Evolutionary conservation across 2,888 invertebrate species (phyloP).

Genomic region (Amiota mariae): DNA sequence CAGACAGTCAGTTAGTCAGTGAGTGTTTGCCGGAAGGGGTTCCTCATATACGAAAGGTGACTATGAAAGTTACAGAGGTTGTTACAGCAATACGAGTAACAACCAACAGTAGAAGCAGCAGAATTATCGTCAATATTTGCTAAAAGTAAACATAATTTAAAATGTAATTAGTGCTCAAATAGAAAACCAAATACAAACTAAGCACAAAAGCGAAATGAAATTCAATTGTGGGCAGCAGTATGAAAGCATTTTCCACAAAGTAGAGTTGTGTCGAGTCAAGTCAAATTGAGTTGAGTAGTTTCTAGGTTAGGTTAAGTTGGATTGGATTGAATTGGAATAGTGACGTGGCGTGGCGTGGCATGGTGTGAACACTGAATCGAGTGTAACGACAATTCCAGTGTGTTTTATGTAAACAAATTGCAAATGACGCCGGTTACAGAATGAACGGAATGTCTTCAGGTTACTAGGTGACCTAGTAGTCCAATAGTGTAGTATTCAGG

Average conservation of each 20-base stretch:
- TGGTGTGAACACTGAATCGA: neutral
- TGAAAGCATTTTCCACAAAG: neutral
- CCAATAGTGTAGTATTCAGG: conserved; percentile 33
- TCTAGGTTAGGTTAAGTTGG: neutral
- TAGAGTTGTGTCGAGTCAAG: neutral
- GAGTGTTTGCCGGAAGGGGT: no score
- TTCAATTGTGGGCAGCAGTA: neutral
- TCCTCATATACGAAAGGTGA: no score
- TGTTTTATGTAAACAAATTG: conserved; percentile 20
- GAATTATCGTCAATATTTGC: conserved; percentile 38
- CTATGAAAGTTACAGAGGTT: no score
- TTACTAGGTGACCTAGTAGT: conserved; percentile 70
- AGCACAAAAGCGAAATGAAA: conserved; percentile 24
- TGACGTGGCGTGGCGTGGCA: neutral
- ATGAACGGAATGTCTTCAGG: conserved; percentile 65
- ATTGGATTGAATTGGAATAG: neutral
- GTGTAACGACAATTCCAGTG: neutral
- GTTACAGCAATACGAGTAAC: conserved; percentile 5
- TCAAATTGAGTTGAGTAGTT: neutral
- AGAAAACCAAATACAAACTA: conserved; percentile 55
- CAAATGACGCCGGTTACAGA: conserved; percentile 40
- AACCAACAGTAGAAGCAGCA: conserved; percentile 30
- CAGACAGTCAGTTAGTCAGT: no score
- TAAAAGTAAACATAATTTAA: conserved; percentile 69
- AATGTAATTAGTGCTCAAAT: conserved; percentile 69